Percentiles rank a stretch among this genome's conserved stretches.
These are phyloP conservation scores for Pandemis cinnamomeana DNA, from an alignment of 2,888 invertebrate genomes.

Conservation along the genomic window DNA sequence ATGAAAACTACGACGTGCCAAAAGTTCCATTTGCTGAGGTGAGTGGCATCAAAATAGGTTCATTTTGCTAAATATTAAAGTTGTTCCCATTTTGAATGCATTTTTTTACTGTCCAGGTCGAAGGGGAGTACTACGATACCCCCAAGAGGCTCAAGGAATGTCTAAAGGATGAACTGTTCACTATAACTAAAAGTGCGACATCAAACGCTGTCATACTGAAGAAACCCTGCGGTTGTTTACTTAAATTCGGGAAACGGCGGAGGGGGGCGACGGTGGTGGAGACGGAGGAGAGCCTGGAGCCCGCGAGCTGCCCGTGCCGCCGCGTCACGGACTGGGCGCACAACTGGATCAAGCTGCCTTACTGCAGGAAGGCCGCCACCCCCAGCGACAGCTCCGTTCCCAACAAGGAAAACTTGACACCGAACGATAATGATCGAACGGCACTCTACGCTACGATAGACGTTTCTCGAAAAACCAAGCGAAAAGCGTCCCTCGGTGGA, in stretches of 20 bases:
- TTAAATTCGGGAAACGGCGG: conserved; percentile 76
- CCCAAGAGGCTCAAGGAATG: conserved; percentile 89
- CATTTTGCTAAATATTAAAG: not conserved
- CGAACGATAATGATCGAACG: conserved; percentile 58
- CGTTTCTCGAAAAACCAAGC: conserved; percentile 86
- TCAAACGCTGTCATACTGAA: conserved; percentile 85
- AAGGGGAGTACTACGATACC: conserved; percentile 89
- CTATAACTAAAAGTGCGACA: conserved; percentile 78
- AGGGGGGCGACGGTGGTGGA: conserved; percentile 69
- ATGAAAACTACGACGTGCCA: conserved; percentile 92
- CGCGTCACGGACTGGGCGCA: conserved; percentile 88
- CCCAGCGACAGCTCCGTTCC: conserved; percentile 63
- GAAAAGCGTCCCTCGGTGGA: conserved; percentile 62
- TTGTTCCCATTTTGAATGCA: conserved; percentile 23
- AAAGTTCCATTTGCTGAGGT: conserved; percentile 84
- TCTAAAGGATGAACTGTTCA: conserved; percentile 80
- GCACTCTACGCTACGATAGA: conserved; percentile 90
- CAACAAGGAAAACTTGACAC: conserved; percentile 82
- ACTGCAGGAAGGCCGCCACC: conserved; percentile 74
- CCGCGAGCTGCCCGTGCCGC: conserved; percentile 83
- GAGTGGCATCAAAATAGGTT: not conserved
- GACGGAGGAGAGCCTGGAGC: conserved; percentile 66
- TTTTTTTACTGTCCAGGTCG: conserved; percentile 56
- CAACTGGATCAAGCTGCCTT: conserved; percentile 85
- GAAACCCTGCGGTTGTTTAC: conserved; percentile 88